phyloP scores from a whole-genome alignment of 2,113 vertebrate species.

The Misgurnus anguillicaudatus region DNA sequence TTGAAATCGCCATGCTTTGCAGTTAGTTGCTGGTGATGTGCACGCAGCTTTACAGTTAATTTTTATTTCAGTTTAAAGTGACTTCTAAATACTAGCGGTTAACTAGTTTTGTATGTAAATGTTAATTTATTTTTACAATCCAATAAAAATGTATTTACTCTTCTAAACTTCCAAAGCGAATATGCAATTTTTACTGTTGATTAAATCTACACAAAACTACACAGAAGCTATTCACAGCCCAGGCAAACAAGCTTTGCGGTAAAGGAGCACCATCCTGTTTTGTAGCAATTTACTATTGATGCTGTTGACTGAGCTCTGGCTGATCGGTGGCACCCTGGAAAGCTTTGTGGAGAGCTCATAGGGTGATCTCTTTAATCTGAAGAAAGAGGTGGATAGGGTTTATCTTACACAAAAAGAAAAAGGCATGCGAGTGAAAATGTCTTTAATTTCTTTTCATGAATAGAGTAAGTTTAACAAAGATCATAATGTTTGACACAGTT shows the following conservation, averaged over 20 bases:
- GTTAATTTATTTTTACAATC: not conserved
- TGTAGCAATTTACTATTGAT: conserved; percentile 18
- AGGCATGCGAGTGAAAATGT: not conserved
- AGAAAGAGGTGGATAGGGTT: not conserved
- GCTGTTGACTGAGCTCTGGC: conserved; percentile 24
- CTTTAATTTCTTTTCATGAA: too few species aligned
- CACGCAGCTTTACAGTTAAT: too few species aligned
- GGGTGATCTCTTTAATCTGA: not conserved
- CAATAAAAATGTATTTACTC: too few species aligned
- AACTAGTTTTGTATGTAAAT: not conserved
- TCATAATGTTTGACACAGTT: too few species aligned
- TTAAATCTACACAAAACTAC: not conserved
- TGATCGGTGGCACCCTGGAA: conserved; percentile 16
- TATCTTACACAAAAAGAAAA: not conserved
- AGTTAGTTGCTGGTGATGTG: too few species aligned
- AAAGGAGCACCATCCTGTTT: not conserved
- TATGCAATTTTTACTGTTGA: not conserved
- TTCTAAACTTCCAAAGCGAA: too few species aligned
- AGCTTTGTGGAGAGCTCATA: not conserved
- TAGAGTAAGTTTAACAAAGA: not conserved
- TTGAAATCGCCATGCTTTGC: too few species aligned
- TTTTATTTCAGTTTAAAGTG: not conserved
- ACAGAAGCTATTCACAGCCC: not conserved
- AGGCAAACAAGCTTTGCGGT: conserved; percentile 2
- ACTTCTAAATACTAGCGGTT: too few species aligned